A percentile compares a stretch with the other conserved stretches of the same genome.
These are phyloP conservation scores for Aplysia californica DNA, from an alignment of 1,140 invertebrate species.

Conservation along the genomic window DNA sequence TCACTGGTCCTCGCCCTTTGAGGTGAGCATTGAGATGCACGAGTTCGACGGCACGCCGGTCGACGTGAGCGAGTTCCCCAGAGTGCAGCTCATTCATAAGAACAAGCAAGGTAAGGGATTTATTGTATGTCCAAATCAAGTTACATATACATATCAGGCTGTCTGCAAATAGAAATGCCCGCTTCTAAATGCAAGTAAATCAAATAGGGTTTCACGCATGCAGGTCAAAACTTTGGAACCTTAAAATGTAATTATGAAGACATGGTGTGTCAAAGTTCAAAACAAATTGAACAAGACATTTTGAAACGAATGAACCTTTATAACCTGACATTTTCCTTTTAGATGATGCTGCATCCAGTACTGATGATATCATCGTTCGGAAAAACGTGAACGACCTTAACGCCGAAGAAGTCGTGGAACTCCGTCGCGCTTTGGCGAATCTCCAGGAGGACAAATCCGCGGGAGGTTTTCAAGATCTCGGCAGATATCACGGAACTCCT, in stretches of 20 bases:
- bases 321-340: not conserved
- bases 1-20: not conserved
- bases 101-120: not conserved
- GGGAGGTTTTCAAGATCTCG: slow-evolving; percentile 35
- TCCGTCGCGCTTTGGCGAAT: slow-evolving; percentile 26
- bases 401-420: slow-evolving; percentile 12
- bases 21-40: not conserved
- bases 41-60: not conserved
- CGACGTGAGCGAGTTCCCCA: not conserved
- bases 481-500: too few relatives aligned
- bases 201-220: too few relatives aligned
- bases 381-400: slow-evolving; percentile 29
- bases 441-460: slow-evolving; percentile 24
- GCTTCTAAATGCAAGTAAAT: too few relatives aligned
- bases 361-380: slow-evolving; percentile 2
- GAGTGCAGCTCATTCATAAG: not conserved
- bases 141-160: not conserved
- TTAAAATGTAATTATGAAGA: too few relatives aligned
- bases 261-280: too few relatives aligned
- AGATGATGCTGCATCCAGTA: not conserved
- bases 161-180: too few relatives aligned
- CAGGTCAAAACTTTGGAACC: too few relatives aligned
- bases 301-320: too few relatives aligned
- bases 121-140: not conserved
- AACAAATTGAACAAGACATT: too few relatives aligned